Conservation (phyloP, 2,113 vertebrate genomes). For the Terrapene triunguis region DNA sequence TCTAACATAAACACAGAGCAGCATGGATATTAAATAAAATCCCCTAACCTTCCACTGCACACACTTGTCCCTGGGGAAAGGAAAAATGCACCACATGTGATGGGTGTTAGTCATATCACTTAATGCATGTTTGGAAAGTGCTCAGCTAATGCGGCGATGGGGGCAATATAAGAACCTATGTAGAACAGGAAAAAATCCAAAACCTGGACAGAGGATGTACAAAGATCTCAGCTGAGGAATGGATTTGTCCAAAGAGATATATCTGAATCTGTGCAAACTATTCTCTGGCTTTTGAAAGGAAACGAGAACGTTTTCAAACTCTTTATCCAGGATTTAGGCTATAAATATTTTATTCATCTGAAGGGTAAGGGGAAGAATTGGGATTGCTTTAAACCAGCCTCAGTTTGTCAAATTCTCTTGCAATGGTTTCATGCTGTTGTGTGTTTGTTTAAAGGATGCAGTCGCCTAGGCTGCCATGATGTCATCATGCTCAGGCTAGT, state of each 20-base stretch:
- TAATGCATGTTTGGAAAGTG: background rate
- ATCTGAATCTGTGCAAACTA: background rate
- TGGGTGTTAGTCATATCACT: background rate
- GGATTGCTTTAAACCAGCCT: background rate
- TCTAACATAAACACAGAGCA: background rate
- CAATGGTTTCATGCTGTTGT: rapidly evolving
- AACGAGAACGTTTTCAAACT: conserved; percentile 11
- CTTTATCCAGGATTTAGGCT: background rate
- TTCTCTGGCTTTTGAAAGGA: background rate
- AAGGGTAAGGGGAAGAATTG: background rate
- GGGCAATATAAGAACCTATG: background rate
- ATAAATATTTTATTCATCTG: background rate
- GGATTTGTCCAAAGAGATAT: background rate
- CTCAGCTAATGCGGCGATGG: background rate
- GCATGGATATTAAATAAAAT: background rate
- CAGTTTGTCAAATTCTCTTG: background rate
- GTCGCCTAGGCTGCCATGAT: background rate
- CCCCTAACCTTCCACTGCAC: background rate
- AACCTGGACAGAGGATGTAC: conserved; percentile 9
- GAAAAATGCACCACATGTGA: background rate
- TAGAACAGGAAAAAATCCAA: background rate
- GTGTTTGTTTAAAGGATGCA: background rate
- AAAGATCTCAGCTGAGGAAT: background rate
- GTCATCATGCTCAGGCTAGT: background rate
- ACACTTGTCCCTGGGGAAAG: background rate